Evolutionary conservation across 2,113 vertebrate species (phyloP).

Genomic region (Phoenicopterus ruber): DNA sequence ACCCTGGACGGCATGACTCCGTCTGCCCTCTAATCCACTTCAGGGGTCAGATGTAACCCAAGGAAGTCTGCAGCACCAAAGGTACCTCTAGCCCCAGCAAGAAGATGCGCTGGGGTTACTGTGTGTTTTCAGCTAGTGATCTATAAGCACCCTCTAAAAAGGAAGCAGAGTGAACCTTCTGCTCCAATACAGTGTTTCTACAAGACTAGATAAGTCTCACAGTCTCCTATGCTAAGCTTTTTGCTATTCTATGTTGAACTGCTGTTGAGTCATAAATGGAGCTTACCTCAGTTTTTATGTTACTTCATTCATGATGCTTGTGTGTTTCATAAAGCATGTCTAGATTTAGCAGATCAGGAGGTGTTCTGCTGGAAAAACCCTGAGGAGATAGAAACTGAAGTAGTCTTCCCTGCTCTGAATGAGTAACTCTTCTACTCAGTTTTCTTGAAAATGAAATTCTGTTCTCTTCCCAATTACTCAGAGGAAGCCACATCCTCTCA

Average conservation of each 20-base stretch:
- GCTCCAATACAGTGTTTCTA: not conserved
- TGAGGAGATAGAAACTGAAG: not conserved
- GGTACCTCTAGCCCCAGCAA: not conserved
- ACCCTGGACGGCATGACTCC: too few species aligned
- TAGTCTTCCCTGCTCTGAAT: not conserved
- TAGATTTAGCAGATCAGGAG: not conserved
- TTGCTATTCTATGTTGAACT: not conserved
- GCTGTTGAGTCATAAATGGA: not conserved
- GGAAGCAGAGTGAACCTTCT: not conserved
- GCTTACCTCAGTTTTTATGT: not conserved
- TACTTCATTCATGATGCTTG: not conserved
- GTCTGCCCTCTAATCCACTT: not conserved
- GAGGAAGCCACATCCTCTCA: constrained; percentile 36
- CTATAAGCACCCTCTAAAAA: not conserved
- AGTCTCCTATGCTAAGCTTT: not conserved
- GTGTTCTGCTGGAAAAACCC: not conserved
- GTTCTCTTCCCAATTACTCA: not conserved
- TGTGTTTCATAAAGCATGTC: not conserved
- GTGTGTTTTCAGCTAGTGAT: not conserved
- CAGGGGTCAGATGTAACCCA: not conserved
- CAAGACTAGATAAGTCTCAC: not conserved
- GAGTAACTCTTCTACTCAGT: not conserved
- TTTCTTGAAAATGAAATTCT: not conserved
- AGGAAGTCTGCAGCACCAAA: not conserved
- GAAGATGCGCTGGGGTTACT: not conserved